A percentile compares a stretch with the other conserved stretches of the same genome.
These are phyloP conservation scores for Aphelenchoides besseyi DNA, from an alignment of 1,140 invertebrate species.

Conservation along the genomic window DNA sequence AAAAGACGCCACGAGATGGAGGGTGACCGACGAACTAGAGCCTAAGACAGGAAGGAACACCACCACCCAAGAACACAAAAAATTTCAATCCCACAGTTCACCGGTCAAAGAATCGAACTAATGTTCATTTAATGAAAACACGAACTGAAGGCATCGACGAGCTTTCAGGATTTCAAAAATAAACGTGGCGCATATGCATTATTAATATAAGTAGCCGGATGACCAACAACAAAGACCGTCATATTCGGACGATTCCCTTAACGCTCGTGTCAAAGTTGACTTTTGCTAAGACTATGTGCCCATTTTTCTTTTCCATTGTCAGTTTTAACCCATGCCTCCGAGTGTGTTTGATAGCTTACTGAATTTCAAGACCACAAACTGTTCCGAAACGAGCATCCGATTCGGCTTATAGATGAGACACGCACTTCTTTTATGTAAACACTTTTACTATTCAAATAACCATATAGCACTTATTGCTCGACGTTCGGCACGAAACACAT, in stretches of 20 bases:
- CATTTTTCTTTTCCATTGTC: neutral
- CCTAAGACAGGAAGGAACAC: neutral
- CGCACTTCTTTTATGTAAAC: neutral
- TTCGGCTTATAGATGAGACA: neutral
- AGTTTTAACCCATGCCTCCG: neutral
- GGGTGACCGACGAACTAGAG: neutral
- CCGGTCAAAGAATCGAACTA: too few relatives aligned
- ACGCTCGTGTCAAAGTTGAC: too few relatives aligned
- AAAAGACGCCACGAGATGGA: neutral
- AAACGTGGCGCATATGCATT: neutral
- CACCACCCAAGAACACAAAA: too few relatives aligned
- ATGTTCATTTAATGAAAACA: too few relatives aligned
- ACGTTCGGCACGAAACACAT: too few relatives aligned
- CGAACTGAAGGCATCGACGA: too few relatives aligned
- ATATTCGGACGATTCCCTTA: neutral
- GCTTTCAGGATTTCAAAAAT: neutral
- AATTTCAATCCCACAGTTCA: too few relatives aligned
- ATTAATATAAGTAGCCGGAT: slow-evolving; percentile 4
- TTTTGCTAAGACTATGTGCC: neutral
- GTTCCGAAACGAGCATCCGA: neutral
- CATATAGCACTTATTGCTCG: neutral
- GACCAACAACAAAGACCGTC: neutral
- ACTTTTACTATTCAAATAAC: neutral
- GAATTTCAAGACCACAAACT: neutral
- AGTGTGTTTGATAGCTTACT: neutral